These are phyloP conservation scores for Acanthopagrus latus DNA, from an alignment of 2,797 vertebrate species.

Conservation along the genomic window DNA sequence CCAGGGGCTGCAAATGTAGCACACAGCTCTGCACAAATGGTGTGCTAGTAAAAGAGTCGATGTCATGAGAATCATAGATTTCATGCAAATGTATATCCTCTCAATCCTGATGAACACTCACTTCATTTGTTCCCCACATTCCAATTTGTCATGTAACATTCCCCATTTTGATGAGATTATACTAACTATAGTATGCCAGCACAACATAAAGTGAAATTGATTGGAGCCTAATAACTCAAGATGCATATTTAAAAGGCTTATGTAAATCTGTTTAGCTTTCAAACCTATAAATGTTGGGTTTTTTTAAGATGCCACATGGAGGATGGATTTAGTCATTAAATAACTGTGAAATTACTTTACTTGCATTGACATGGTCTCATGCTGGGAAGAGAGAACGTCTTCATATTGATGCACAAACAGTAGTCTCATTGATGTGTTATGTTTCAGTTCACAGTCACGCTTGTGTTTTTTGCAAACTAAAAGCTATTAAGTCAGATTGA, in stretches of 20 bases:
- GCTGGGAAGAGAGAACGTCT: background rate
- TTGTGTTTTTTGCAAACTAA: constrained; percentile 9
- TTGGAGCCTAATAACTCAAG: constrained; percentile 57
- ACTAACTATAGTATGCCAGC: constrained; percentile 35
- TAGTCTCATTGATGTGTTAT: background rate
- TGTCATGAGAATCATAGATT: constrained; percentile 16
- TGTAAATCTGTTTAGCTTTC: constrained; percentile 63
- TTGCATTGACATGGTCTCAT: constrained; percentile 27
- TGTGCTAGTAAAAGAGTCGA: constrained; percentile 4
- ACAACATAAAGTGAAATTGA: constrained; percentile 47
- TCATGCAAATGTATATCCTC: constrained; percentile 8
- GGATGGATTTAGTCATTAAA: constrained; percentile 50
- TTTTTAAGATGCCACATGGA: constrained; percentile 28
- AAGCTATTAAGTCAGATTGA: background rate
- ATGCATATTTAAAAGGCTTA: constrained; percentile 64
- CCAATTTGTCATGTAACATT: constrained; percentile 33
- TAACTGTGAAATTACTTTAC: constrained; percentile 64
- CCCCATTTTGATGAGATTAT: constrained; percentile 58
- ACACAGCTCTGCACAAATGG: constrained; percentile 3
- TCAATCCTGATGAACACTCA: background rate
- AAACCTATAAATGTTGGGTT: constrained; percentile 35
- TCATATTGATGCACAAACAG: background rate
- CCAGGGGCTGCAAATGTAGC: background rate
- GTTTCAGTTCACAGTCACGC: background rate
- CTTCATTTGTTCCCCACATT: constrained; percentile 27